Base-by-base conservation (phyloP, 1,140 invertebrate species). In the Trichogramma pretiosum region DNA sequence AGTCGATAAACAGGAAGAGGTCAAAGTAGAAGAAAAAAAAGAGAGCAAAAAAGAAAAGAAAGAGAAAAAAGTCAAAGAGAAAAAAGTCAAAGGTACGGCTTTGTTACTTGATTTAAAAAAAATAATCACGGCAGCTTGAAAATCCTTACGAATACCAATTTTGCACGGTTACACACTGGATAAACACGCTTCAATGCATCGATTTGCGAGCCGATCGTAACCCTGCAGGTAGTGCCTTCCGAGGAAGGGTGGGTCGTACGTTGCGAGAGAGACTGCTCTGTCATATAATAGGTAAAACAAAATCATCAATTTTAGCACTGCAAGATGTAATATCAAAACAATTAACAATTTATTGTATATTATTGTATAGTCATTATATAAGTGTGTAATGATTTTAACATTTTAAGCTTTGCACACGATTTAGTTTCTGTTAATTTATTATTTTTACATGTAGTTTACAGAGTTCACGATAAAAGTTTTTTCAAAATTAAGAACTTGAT, bases 81-180 rank as follows among this genome's bases (percentile, higher is more conserved):
- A 40, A 22, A 39, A 48, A 49, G 43, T 22, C 37, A 51, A 51
- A 51, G 49, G 49, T 51, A 51, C 24, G 49, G 33, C 32, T 51
- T 22, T 28, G n/a, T n/a, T n/a, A n/a, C n/a, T n/a, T n/a, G n/a
- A n/a, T n/a, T n/a, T n/a, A n/a, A n/a, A n/a, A n/a, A n/a, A n/a
- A n/a, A n/a, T n/a, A n/a, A 37, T 40, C 21, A 28, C 22, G 37
- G 43, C 43, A 46, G 38, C 43, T 51, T 46, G 43, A 51, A 51
- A 46, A 33, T 42, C 36, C 49, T 51, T 34, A n/a, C n/a, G 49
- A 51, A 51, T 51, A 46, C 49, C 49, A 51, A 51, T 51, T 51
- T 46, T 46, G n/a, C 33, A 10, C 19, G 24, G n/a, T n/a, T n/a
- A n/a, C 44, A 16, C 5, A 33, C 22, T 50, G 48, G 42, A 45